Conservation (phyloP, 1,140 invertebrate species). For the Pseudomyrmex pallidus region DNA sequence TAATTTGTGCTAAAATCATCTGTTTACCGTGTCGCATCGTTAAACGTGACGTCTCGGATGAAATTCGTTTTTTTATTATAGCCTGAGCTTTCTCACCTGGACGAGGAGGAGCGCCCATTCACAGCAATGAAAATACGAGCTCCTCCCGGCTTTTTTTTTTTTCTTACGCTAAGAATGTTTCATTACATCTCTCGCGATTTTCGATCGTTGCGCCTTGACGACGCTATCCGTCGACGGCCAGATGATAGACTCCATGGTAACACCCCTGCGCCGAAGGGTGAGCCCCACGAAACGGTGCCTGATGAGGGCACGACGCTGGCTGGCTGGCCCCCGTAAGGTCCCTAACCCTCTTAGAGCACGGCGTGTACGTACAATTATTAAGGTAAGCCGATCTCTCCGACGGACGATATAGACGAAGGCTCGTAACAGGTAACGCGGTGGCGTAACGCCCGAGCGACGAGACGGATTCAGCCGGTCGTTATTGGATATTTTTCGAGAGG, state of each 20-base stretch:
- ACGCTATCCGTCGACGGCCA: constrained; percentile 27
- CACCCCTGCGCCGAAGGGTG: constrained; percentile 68
- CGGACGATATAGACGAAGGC: constrained; percentile 58
- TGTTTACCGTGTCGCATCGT: too few relatives aligned
- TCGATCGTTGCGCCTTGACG: constrained; percentile 28
- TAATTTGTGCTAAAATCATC: too few relatives aligned
- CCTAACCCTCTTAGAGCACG: constrained; percentile 65
- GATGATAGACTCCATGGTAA: constrained; percentile 76
- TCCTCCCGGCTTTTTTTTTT: neutral
- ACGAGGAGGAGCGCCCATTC: constrained; percentile 26
- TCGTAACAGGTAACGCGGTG: constrained; percentile 54
- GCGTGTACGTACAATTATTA: constrained; percentile 75
- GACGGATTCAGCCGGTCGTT: constrained; percentile 64
- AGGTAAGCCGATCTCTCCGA: constrained; percentile 80
- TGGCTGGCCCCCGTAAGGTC: constrained; percentile 60
- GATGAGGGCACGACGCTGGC: constrained; percentile 34
- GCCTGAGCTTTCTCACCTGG: neutral
- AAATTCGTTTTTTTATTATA: too few relatives aligned
- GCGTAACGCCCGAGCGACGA: neutral
- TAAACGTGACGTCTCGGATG: too few relatives aligned
- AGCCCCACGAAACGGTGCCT: neutral
- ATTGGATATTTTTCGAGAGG: constrained; percentile 73
- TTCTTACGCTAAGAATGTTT: constrained; percentile 76
- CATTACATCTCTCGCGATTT: constrained; percentile 75
- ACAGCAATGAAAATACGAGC: constrained; percentile 42